These are phyloP conservation scores for Ctenopoma multispine DNA, from an alignment of 2,797 vertebrate species.

Conservation along the genomic window DNA sequence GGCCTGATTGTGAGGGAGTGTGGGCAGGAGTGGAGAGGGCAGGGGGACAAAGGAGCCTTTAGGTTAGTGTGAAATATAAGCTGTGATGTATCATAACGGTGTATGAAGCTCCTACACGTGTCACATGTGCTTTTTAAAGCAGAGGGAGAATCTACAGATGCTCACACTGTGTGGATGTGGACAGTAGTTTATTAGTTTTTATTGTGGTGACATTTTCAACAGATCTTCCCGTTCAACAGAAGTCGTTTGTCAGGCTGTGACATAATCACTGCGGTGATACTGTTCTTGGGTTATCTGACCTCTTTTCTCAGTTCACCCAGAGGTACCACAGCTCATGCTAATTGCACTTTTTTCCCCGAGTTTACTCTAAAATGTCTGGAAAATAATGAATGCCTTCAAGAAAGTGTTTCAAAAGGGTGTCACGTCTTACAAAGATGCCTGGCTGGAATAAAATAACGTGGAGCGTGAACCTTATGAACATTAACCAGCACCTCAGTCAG, in stretches of 20 bases:
- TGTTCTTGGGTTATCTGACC: neutral
- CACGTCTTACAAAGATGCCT: too few species aligned
- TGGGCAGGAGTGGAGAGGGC: conserved; percentile 38
- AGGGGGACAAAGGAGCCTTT: conserved; percentile 62
- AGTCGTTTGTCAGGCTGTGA: conserved; percentile 3
- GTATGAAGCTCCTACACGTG: conserved; percentile 21
- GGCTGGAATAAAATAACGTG: too few species aligned
- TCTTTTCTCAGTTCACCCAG: neutral
- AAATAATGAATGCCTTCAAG: neutral
- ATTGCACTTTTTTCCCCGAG: too few species aligned
- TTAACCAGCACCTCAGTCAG: too few species aligned
- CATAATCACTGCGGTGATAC: neutral
- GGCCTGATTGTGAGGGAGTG: conserved; percentile 61
- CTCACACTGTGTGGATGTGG: conserved; percentile 15
- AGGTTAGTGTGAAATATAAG: conserved; percentile 52
- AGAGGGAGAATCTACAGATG: neutral
- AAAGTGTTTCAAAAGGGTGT: neutral
- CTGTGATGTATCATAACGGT: conserved; percentile 33
- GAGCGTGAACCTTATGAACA: too few species aligned
- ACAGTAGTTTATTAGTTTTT: conserved; percentile 4
- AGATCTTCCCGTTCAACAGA: conserved; percentile 21
- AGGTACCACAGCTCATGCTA: neutral
- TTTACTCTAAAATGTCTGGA: neutral
- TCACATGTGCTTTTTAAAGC: conserved; percentile 19
- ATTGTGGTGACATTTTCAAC: conserved; percentile 20